Conservation (phyloP, 2,888 invertebrate species). For the Leptopilina syphax region DNA sequence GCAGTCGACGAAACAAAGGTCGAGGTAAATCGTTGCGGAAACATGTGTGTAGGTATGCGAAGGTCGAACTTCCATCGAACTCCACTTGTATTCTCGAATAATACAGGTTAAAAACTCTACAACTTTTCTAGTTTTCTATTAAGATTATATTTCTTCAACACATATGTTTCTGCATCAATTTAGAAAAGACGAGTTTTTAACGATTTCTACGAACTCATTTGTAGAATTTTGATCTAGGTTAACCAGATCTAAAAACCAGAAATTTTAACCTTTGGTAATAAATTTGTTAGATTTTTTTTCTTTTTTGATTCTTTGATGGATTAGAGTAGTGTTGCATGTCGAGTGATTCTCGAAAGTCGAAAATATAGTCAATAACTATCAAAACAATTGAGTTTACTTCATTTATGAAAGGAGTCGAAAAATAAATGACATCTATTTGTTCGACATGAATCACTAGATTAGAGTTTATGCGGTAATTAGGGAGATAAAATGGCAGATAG, state of each 20-base stretch:
- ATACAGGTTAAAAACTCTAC: constrained; percentile 37
- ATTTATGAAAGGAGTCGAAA: too few relatives aligned
- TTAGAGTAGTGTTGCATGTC: too few relatives aligned
- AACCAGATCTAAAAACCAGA: constrained; percentile 14
- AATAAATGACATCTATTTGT: too few relatives aligned
- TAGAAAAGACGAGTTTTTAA: background rate
- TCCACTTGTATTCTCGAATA: constrained; percentile 21
- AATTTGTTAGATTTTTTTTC: background rate
- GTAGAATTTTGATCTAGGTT: constrained; percentile 5
- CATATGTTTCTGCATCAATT: background rate
- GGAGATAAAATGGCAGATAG: too few relatives aligned
- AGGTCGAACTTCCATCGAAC: constrained; percentile 28
- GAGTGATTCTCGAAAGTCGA: too few relatives aligned
- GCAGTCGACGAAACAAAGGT: constrained; percentile 38
- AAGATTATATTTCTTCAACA: constrained; percentile 39
- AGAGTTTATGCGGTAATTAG: too few relatives aligned
- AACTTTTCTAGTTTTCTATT: constrained; percentile 52
- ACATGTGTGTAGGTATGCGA: constrained; percentile 34
- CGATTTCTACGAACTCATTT: constrained; percentile 4
- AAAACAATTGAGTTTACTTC: too few relatives aligned
- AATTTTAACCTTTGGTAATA: background rate
- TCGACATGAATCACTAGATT: too few relatives aligned
- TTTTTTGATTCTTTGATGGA: too few relatives aligned
- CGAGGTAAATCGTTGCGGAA: constrained; percentile 41
- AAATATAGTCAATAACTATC: too few relatives aligned